Base-by-base conservation (phyloP, 1,140 invertebrate genomes). In the Drosophila repleta region DNA sequence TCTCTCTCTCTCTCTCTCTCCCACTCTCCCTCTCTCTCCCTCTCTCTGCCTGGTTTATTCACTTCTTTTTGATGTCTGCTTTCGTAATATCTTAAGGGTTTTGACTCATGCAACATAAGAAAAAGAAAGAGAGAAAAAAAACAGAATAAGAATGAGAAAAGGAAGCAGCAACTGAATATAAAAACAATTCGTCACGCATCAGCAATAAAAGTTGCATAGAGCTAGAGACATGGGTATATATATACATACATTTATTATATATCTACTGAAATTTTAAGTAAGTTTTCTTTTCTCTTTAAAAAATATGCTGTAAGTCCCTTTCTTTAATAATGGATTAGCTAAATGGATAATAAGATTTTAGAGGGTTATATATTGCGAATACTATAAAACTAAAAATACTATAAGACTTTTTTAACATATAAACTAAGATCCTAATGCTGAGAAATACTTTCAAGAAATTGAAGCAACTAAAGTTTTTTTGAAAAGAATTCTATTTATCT, bases 91-190 rank as follows among this genome's bases (percentile, higher is more conserved):
- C 51, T 53, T 45, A 17, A 18, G 49, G 49, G 48, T 41, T 49
- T 63, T 63, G 61, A 63, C 48, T 63, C 49, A 63, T 63, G 61
- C 48, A 63, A 63, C 39, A 64, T 53, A 64, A 35, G 29, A 21
- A 20, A 53, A 18, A 49, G 5, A 48, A 29, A n/a, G n/a, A n/a
- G n/a, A n/a, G 7, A 29, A 29, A 6, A 6, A 6, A 29, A 29
- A 29, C 4, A 6, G 24, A 3, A 26, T 5, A 6, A 26, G 24
- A 0, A 4, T 8, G 6, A 29, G 15, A 48, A 48, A 20, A 48
- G 4, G 2, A 21, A 51, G 48, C 3, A 29, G 20, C 1, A 32
- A 7, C 10, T n/a, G 48, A 24, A 24, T 15, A 51, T 15, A n/a
- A 13, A 55, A 65, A 55, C 48, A 49, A 37, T 52, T 67, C 57